Evolutionary conservation across 2,797 vertebrate species (phyloP).

Genomic region (Remorina albescens): DNA sequence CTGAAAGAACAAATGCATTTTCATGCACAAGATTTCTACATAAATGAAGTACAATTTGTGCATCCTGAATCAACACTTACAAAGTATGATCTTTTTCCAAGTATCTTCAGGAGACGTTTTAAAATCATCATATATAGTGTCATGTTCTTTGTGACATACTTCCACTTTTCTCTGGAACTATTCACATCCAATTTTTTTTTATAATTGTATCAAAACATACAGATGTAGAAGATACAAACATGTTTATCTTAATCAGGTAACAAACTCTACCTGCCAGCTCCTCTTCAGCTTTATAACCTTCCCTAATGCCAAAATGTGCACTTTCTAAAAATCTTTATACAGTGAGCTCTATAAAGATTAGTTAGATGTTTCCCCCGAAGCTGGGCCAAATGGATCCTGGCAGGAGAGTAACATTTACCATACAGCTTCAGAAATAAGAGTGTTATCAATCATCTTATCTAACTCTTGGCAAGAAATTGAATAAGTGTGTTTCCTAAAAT

Average conservation of each 20-base stretch:
- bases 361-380: background rate
- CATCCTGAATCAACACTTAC: background rate
- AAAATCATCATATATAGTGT: background rate
- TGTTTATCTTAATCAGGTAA: background rate
- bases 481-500: background rate
- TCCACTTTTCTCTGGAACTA: background rate
- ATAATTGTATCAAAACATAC: background rate
- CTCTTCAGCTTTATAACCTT: background rate
- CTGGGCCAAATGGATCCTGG: background rate
- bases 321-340: background rate
- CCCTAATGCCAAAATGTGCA: background rate
- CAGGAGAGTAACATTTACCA: background rate
- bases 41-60: background rate
- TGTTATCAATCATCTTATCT: background rate
- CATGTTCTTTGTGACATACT: background rate
- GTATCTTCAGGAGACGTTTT: background rate
- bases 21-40: background rate
- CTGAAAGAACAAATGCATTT: background rate
- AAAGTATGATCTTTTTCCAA: background rate
- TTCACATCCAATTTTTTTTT: background rate
- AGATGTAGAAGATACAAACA: too few relatives aligned
- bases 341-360: background rate
- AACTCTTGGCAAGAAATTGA: background rate
- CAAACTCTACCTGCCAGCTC: too few relatives aligned
- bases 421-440: background rate